Evolutionary conservation across 2,113 vertebrate genomes (phyloP).

Genomic region (Otus sunia): DNA sequence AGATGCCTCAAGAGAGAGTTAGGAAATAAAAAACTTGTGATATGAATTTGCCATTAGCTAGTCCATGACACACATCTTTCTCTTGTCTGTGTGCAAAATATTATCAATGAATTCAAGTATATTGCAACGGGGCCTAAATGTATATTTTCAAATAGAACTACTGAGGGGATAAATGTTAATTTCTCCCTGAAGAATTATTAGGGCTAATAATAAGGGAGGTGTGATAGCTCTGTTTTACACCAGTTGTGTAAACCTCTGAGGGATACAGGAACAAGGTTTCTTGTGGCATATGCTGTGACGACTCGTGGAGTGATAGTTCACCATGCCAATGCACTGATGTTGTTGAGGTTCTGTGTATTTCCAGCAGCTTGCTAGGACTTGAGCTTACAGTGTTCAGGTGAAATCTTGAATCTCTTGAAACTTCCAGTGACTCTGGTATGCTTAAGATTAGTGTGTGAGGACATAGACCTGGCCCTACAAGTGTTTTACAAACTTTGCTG

Average conservation of each 20-base stretch:
- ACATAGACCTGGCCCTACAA: background rate
- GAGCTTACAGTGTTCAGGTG: background rate
- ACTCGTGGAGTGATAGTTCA: background rate
- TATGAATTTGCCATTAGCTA: background rate
- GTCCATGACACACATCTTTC: rapidly evolving
- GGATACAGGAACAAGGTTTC: background rate
- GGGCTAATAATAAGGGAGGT: background rate
- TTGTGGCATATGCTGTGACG: background rate
- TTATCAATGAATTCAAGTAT: background rate
- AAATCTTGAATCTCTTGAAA: background rate
- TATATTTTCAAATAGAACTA: background rate
- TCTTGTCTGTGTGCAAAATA: background rate
- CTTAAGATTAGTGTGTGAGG: background rate
- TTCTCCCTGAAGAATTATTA: background rate
- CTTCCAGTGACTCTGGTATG: background rate
- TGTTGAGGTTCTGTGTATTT: background rate
- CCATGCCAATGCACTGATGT: rapidly evolving
- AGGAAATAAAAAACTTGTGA: background rate
- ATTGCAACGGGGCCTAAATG: background rate
- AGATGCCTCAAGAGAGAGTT: background rate
- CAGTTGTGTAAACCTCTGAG: background rate
- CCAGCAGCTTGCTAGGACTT: background rate
- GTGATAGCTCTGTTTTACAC: background rate
- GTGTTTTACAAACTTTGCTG: background rate
- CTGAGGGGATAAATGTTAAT: background rate